Conservation (phyloP, 2,888 invertebrate species). For the Polia nebulosa region DNA sequence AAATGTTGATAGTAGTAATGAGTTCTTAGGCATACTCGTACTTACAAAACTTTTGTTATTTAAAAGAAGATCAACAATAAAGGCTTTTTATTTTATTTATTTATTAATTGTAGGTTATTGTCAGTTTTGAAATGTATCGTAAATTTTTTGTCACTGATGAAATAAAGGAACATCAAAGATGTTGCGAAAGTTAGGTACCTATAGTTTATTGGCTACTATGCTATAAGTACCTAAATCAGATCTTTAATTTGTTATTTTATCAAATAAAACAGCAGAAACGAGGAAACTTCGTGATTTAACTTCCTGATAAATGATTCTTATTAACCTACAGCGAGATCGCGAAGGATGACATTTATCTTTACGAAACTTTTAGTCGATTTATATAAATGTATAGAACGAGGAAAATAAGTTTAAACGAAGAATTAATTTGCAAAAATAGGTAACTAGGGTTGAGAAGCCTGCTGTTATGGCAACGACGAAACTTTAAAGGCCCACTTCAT, state of each 20-base stretch:
- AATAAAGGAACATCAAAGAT: constrained; percentile 10
- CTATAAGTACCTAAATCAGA: constrained; percentile 27
- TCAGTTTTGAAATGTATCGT: constrained; percentile 3
- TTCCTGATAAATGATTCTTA: constrained; percentile 66
- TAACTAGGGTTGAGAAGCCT: background rate
- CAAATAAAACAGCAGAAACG: constrained; percentile 54
- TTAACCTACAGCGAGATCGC: constrained; percentile 58
- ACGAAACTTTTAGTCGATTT: constrained; percentile 53
- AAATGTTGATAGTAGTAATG: too few relatives aligned
- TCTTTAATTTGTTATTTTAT: constrained; percentile 48
- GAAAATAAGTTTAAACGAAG: constrained; percentile 36
- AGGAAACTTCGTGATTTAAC: constrained; percentile 60
- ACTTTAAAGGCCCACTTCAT: background rate
- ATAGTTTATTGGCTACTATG: constrained; percentile 13
- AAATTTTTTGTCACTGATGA: constrained; percentile 1
- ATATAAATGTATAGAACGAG: constrained; percentile 14
- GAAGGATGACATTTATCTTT: constrained; percentile 57
- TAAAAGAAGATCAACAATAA: too few relatives aligned
- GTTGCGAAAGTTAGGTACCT: background rate
- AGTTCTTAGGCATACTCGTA: too few relatives aligned
- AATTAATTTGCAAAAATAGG: constrained; percentile 31
- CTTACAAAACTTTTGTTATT: too few relatives aligned
- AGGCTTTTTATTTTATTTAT: too few relatives aligned
- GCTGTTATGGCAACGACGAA: constrained; percentile 1
- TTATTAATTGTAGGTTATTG: too few relatives aligned